Base-by-base conservation (phyloP, 2,113 vertebrate genomes). In the Gallinago jamesoni region DNA sequence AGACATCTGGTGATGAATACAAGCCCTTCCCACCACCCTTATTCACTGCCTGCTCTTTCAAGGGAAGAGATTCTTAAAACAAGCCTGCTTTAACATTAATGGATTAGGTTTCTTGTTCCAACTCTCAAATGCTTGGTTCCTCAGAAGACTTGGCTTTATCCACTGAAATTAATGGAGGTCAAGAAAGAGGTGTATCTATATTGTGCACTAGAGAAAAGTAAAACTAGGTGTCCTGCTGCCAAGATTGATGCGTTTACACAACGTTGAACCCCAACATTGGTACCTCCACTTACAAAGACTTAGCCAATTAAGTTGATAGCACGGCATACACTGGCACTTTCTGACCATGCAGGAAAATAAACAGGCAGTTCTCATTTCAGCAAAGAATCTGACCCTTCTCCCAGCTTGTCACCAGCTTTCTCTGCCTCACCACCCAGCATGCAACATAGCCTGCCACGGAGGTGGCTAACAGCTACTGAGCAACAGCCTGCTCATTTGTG, bases 211-310 rank as follows among this genome's bases (percentile, higher is more conserved):
- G 16, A 76, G 56, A 87, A 78, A 84, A 70, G 47, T 50, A 70
- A 47, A 87, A 75, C 33, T 22, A 80, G 20, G 31, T 31, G 10
- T 52, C 22, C 67, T 53, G 30, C 47, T 77, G 89, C 74, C 63
- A 72, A 87, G 53, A 69, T 1, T 60, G 56, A 84, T 2, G 2
- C 27, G 43, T 67, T 62, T 56, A 41, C 2, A 3, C 41, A 39
- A 33, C 0, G 3, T 1, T 43, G 41, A 67, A 66, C 37, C n/a
- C 28, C 77, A 87, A 8, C 67, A 75, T 60, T 3, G 0, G 50
- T 28, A 84, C 82, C 68, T 87, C 60, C 53, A 76, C 43, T 76
- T 33, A 33, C 31, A 83, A 35, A 86, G 67, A 39, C 52, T 62
- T 20, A 21, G 20, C 14, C 63, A 84, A 87, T 53, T n/a, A 84